Percentiles rank a stretch among this genome's conserved stretches.
These are phyloP conservation scores for Phoenicopterus ruber DNA, from an alignment of 2,113 vertebrate species.

Conservation along the genomic window DNA sequence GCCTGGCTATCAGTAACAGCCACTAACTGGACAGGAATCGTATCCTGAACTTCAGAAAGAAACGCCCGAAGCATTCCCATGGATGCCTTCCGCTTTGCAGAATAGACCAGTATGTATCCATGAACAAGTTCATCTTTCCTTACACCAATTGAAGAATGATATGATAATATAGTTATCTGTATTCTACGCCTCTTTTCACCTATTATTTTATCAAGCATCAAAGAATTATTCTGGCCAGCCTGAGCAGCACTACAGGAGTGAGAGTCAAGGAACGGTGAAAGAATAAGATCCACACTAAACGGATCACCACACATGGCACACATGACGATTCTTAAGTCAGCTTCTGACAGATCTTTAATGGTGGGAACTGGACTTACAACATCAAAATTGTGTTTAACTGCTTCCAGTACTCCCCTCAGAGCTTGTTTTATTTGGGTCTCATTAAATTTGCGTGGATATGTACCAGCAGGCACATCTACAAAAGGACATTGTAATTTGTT, in stretches of 20 bases:
- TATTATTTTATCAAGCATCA: constrained; percentile 97
- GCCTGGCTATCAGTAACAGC: constrained; percentile 98
- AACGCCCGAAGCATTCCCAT: constrained; percentile 98
- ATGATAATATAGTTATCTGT: constrained; percentile 94
- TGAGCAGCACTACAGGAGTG: constrained; percentile 94
- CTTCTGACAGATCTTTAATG: constrained; percentile 95
- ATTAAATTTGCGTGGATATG: constrained; percentile 94
- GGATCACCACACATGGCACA: constrained; percentile 99
- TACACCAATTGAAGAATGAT: constrained; percentile 95
- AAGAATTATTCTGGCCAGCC: constrained; percentile 92
- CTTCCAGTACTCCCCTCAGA: constrained; percentile 90
- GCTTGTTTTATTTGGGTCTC: constrained; percentile 96
- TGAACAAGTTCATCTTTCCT: constrained; percentile 97
- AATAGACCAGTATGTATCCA: constrained; percentile 98
- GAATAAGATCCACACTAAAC: constrained; percentile 96
- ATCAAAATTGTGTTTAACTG: constrained; percentile 92
- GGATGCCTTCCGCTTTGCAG: constrained; percentile 93
- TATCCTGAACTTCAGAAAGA: constrained; percentile 95
- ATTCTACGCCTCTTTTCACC: constrained; percentile 91
- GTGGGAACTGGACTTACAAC: constrained; percentile 88
- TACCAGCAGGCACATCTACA: constrained; percentile 90
- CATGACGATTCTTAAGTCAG: constrained; percentile 96
- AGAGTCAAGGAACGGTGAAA: constrained; percentile 96
- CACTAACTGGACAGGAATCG: constrained; percentile 96
- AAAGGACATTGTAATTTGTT: constrained; percentile 98